A percentile compares a stretch with the other conserved stretches of the same genome.
These are phyloP conservation scores for Branchellion lobata DNA, from an alignment of 2,888 invertebrate species.

Conservation along the genomic window DNA sequence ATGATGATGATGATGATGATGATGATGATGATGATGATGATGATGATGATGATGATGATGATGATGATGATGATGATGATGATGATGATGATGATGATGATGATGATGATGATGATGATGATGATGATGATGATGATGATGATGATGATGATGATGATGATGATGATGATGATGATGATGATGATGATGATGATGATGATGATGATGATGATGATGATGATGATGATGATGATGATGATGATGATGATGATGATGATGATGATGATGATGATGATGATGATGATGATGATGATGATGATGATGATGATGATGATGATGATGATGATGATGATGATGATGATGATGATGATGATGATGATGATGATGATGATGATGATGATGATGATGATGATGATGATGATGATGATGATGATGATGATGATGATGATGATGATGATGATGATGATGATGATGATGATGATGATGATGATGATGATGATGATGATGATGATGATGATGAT, in stretches of 20 bases:
- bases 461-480: neutral
- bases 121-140: slow-evolving; percentile 33
- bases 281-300: slow-evolving; percentile 34
- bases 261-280: neutral
- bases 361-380: slow-evolving; percentile 37
- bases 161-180: slow-evolving; percentile 26
- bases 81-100: slow-evolving; percentile 36
- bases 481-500: neutral
- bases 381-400: slow-evolving; percentile 23
- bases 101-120: slow-evolving; percentile 28
- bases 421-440: slow-evolving; percentile 43
- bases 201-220: slow-evolving; percentile 42
- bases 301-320: slow-evolving; percentile 36
- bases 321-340: slow-evolving; percentile 33
- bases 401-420: slow-evolving; percentile 39
- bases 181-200: slow-evolving; percentile 27
- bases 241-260: neutral
- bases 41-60: neutral
- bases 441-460: slow-evolving; percentile 26
- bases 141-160: slow-evolving; percentile 39
- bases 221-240: slow-evolving; percentile 45
- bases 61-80: neutral
- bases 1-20: slow-evolving; percentile 42
- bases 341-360: slow-evolving; percentile 33
- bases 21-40: slow-evolving; percentile 45